phyloP scores from a whole-genome alignment of 2,113 vertebrate genomes.

The Megaceryle maxima region DNA sequence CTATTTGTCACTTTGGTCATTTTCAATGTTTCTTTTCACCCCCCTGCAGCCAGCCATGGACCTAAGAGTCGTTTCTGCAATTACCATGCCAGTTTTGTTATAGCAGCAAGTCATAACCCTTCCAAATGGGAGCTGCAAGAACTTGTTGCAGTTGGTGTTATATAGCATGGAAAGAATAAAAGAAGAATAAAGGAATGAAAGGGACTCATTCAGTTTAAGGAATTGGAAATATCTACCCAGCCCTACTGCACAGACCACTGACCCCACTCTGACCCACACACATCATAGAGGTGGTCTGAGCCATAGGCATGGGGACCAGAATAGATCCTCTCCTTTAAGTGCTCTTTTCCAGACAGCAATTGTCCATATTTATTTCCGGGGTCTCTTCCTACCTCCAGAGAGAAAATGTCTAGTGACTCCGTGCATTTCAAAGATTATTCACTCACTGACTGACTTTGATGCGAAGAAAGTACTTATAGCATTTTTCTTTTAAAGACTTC shows the following conservation, averaged over 20 bases:
- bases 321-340: not conserved
- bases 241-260: no score
- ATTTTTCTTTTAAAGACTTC: not conserved
- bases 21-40: not conserved
- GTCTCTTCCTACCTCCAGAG: not conserved
- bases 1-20: not conserved
- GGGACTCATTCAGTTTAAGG: not conserved
- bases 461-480: not conserved
- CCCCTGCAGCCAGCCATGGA: not conserved
- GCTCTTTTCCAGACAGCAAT: not conserved
- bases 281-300: not conserved
- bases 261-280: not conserved
- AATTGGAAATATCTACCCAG: not conserved
- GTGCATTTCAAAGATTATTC: not conserved
- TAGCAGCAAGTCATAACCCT: not conserved
- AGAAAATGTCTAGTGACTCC: not conserved
- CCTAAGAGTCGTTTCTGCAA: not conserved
- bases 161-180: not conserved
- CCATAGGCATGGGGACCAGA: fast-evolving
- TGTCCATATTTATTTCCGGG: not conserved
- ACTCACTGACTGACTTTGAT: not conserved
- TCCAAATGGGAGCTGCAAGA: not conserved
- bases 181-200: not conserved
- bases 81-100: not conserved
- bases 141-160: not conserved